These are phyloP conservation scores for Lepidurus arcticus DNA, from an alignment of 1,140 invertebrate species.

Conservation along the genomic window DNA sequence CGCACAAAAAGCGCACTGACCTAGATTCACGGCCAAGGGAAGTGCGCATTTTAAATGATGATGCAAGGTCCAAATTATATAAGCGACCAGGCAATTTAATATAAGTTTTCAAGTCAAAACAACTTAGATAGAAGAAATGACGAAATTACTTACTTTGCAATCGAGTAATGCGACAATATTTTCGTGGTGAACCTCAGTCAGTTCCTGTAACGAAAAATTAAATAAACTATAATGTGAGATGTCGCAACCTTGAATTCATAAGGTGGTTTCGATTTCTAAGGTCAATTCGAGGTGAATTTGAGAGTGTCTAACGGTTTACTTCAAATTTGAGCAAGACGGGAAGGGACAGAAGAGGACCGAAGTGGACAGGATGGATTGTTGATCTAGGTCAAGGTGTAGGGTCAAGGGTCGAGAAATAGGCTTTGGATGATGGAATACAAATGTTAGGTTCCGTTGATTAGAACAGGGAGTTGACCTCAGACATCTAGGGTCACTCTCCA, in stretches of 20 bases:
- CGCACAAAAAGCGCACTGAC: not conserved
- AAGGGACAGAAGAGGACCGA: too few relatives aligned
- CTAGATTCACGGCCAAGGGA: not conserved
- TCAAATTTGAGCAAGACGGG: not conserved
- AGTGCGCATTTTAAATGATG: slow-evolving; percentile 4
- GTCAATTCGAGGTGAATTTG: not conserved
- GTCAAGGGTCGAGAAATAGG: not conserved
- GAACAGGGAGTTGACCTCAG: not conserved
- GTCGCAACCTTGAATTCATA: not conserved
- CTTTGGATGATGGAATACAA: not conserved
- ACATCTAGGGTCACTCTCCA: not conserved
- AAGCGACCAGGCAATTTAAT: not conserved
- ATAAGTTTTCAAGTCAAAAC: not conserved
- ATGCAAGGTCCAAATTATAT: not conserved
- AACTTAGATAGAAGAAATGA: slow-evolving; percentile 33
- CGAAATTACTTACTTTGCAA: slow-evolving; percentile 63
- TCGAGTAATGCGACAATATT: slow-evolving; percentile 96
- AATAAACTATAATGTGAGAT: slow-evolving; percentile 31
- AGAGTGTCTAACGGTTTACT: not conserved
- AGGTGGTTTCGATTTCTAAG: not conserved
- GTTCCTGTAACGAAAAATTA: slow-evolving; percentile 58
- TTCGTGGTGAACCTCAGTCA: slow-evolving; percentile 93
- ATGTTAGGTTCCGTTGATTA: not conserved
- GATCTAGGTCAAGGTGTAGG: slow-evolving; percentile 4
- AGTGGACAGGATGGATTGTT: not conserved